Conservation (phyloP, 2,797 vertebrate species). For the Clamator glandarius region DNA sequence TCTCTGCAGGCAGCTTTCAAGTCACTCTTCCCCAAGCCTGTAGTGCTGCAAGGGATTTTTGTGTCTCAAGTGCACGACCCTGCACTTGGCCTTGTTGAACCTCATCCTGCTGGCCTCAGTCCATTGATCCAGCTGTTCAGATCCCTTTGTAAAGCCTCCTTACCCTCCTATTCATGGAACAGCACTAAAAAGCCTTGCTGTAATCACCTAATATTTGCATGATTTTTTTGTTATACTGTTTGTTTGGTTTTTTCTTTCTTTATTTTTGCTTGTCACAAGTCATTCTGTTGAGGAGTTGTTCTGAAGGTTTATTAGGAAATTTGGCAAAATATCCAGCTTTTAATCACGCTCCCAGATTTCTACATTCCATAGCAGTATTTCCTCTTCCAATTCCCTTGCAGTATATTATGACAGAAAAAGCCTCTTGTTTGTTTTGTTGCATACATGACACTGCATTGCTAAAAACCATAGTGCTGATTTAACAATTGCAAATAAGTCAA, state of each 20-base stretch:
- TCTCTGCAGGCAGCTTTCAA: too few relatives aligned
- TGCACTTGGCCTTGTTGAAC: too few relatives aligned
- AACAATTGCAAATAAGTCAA: not conserved
- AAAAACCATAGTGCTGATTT: not conserved
- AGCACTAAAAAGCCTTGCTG: not conserved
- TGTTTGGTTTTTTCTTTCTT: not conserved
- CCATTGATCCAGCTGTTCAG: too few relatives aligned
- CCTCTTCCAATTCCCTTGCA: not conserved
- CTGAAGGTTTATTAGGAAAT: not conserved
- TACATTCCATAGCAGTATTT: not conserved
- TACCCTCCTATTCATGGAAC: not conserved
- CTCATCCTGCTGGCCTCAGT: too few relatives aligned
- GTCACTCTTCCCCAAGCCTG: too few relatives aligned
- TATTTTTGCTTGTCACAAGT: not conserved
- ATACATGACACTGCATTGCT: not conserved
- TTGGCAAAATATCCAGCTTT: not conserved
- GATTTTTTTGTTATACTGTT: not conserved
- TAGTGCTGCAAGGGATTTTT: too few relatives aligned
- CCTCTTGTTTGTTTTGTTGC: not conserved
- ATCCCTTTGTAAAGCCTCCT: too few relatives aligned
- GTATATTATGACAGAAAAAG: not conserved
- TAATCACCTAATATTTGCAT: not conserved
- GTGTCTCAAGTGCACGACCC: too few relatives aligned
- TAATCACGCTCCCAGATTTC: not conserved
- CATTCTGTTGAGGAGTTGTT: not conserved